Conservation (phyloP, 2,797 vertebrate genomes). For the Australoheros facetus region DNA sequence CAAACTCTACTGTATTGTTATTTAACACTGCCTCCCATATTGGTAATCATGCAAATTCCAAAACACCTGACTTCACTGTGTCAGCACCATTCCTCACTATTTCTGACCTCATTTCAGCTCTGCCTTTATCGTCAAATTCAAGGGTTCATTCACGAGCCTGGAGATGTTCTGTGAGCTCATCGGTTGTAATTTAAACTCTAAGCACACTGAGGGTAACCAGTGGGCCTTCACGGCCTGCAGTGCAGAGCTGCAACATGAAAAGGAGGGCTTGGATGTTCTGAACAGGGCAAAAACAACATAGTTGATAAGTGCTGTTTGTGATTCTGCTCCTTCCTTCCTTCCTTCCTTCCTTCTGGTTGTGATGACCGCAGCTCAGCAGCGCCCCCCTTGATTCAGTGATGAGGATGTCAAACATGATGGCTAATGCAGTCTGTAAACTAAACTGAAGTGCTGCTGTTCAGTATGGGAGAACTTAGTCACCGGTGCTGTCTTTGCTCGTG, state of each 20-base stretch:
- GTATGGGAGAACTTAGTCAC: slow-evolving; percentile 50
- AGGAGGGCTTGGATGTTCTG: slow-evolving; percentile 29
- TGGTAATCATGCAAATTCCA: neutral
- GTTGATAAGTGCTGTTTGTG: slow-evolving; percentile 27
- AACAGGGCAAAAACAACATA: slow-evolving; percentile 56
- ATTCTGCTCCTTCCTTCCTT: slow-evolving; percentile 21
- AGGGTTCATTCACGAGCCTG: slow-evolving; percentile 14
- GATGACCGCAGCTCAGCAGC: slow-evolving; percentile 20
- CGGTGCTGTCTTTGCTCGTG: slow-evolving; percentile 70
- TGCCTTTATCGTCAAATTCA: slow-evolving; percentile 32
- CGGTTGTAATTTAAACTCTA: slow-evolving; percentile 59
- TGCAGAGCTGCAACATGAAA: slow-evolving; percentile 24
- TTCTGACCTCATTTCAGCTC: slow-evolving; percentile 51
- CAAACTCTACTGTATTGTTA: too few species aligned
- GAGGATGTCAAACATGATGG: slow-evolving; percentile 38
- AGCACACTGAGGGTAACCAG: slow-evolving; percentile 63
- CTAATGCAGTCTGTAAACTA: slow-evolving; percentile 17
- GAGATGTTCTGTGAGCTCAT: slow-evolving; percentile 39
- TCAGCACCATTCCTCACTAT: slow-evolving; percentile 26
- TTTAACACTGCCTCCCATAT: neutral
- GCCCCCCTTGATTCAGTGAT: slow-evolving; percentile 26
- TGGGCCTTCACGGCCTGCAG: slow-evolving; percentile 1
- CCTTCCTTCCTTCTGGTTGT: neutral
- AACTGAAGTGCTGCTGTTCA: slow-evolving; percentile 23
- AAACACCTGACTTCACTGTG: slow-evolving; percentile 30